A percentile compares a stretch with the other conserved stretches of the same genome.
These are phyloP conservation scores for Plotosus lineatus DNA, from an alignment of 2,113 vertebrate species.

Conservation along the genomic window DNA sequence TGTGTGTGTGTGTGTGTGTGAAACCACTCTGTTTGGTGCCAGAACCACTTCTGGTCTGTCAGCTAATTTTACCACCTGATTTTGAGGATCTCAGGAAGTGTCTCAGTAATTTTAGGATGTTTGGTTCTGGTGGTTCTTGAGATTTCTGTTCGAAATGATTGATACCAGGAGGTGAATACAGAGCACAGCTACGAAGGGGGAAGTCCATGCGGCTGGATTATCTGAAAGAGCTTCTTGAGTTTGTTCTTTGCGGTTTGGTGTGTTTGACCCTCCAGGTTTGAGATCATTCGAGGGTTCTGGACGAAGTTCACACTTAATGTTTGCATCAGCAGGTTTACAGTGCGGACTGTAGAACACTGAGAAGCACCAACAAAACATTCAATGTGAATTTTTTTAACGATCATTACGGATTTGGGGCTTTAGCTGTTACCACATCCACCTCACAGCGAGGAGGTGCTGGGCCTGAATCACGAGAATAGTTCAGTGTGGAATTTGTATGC, in stretches of 20 bases:
- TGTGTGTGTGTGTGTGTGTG: not conserved
- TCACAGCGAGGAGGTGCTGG: no score
- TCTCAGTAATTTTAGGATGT: not conserved
- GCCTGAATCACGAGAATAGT: no score
- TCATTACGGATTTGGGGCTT: no score
- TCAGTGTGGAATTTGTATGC: no score
- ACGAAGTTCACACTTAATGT: not conserved
- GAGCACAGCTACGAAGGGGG: constrained; percentile 26
- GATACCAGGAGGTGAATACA: not conserved
- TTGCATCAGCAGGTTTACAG: not conserved
- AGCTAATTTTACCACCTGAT: constrained; percentile 11
- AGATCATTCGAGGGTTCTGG: not conserved
- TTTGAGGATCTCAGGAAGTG: constrained; percentile 12
- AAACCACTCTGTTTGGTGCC: not conserved
- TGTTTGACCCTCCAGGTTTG: constrained; percentile 71
- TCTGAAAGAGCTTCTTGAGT: constrained; percentile 75
- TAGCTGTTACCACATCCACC: no score
- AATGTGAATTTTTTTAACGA: no score
- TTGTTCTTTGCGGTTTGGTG: constrained; percentile 72
- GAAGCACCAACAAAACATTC: not conserved
- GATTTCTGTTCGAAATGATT: not conserved
- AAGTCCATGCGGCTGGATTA: constrained; percentile 71
- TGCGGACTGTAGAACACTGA: not conserved
- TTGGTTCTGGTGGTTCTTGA: not conserved
- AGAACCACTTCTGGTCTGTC: constrained; percentile 12